phyloP scores from a whole-genome alignment of 2,113 vertebrate species.

The Trochalopteron elliotii region DNA sequence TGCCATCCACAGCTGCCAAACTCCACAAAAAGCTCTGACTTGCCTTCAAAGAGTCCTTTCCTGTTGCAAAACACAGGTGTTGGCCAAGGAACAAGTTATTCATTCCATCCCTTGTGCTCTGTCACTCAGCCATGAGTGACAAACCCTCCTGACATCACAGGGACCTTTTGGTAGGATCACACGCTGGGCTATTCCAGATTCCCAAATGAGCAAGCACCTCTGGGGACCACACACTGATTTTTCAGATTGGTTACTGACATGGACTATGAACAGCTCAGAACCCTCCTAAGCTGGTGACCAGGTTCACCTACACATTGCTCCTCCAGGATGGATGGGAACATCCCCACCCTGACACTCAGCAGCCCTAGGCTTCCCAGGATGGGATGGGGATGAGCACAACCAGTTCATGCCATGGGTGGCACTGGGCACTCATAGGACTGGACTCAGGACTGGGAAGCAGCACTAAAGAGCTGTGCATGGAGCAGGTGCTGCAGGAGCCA shows the following conservation, averaged over 20 bases:
- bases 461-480: accelerated
- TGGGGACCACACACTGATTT: not conserved
- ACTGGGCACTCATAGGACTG: not conserved
- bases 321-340: not conserved
- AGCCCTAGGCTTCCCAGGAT: not conserved
- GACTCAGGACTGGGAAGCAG: not conserved
- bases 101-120: accelerated
- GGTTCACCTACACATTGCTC: not conserved
- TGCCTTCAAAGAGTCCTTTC: not conserved
- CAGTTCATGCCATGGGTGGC: not conserved
- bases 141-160: not conserved
- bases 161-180: not conserved
- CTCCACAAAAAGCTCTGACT: not conserved
- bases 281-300: not conserved
- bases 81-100: not conserved
- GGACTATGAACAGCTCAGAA: not conserved
- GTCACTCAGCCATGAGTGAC: not conserved
- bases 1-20: not conserved
- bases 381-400: not conserved
- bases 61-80: not conserved
- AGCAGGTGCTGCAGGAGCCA: not conserved
- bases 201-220: not conserved
- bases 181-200: not conserved
- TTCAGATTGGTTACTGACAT: accelerated
- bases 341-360: not conserved